Evolutionary conservation across 2,888 invertebrate species (phyloP).

Genomic region (Netelia virgata): DNA sequence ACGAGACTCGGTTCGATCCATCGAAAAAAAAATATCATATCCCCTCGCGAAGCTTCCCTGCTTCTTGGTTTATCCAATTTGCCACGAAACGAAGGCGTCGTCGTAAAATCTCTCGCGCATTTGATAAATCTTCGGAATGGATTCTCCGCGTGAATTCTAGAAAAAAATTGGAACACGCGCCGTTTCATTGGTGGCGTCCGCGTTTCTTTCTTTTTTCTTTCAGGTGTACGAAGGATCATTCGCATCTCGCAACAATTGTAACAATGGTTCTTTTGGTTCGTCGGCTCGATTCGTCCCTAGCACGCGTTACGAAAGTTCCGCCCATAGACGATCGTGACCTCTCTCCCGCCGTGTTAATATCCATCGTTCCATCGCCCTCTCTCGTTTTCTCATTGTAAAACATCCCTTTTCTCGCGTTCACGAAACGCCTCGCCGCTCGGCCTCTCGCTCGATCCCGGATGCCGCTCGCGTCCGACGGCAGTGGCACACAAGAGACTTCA

Average conservation of each 20-base stretch:
- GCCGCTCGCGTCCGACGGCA: slow-evolving; percentile 63
- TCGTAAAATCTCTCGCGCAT: slow-evolving; percentile 9
- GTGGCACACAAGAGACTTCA: slow-evolving; percentile 30
- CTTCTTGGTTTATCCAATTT: slow-evolving; percentile 24
- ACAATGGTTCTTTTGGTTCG: slow-evolving; percentile 55
- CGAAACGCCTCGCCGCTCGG: slow-evolving; percentile 60
- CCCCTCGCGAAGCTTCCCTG: neutral
- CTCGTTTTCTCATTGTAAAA: slow-evolving; percentile 80
- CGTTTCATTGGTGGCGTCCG: neutral
- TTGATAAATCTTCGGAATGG: slow-evolving; percentile 58
- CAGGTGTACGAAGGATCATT: slow-evolving; percentile 39
- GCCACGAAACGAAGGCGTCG: slow-evolving; percentile 9
- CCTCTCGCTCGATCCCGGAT: slow-evolving; percentile 68
- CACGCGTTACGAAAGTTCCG: slow-evolving; percentile 67
- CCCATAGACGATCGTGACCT: slow-evolving; percentile 75
- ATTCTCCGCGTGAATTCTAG: slow-evolving; percentile 4
- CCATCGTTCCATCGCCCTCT: slow-evolving; percentile 68
- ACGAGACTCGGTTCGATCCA: neutral
- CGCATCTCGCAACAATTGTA: slow-evolving; percentile 41
- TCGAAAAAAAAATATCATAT: slow-evolving; percentile 2
- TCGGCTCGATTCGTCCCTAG: slow-evolving; percentile 43
- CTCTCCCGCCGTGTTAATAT: slow-evolving; percentile 76
- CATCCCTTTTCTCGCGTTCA: slow-evolving; percentile 79
- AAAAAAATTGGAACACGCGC: slow-evolving; percentile 39
- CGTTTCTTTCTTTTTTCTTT: slow-evolving; percentile 32